Evolutionary conservation across 2,113 vertebrate species (phyloP), one percentile per base, ranked within the genome.

Genomic region (Anolis carolinensis): DNA sequence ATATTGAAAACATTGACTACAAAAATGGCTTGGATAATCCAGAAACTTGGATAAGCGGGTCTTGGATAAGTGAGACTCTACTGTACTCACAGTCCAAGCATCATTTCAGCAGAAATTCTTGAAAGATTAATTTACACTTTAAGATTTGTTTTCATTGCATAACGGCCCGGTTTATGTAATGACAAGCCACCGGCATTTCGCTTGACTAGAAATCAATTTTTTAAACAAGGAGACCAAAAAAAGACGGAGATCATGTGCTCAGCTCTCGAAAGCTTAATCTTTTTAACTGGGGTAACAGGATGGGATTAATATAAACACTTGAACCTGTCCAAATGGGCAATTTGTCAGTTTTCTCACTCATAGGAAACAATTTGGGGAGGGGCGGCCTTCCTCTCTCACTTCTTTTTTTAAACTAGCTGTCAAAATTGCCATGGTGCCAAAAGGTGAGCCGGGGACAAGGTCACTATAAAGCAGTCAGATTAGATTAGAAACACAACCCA

Each of bases 371-470:
- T 86, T 48, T 27, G 39, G 88, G 80, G 84, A 6, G 10, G 27
- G 59, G 11, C 27, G 68, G 25, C 82, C 10, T 9, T 20, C 18
- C 68, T 16, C 3, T 25, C 44, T 71, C 65, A 23, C 39, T 77
- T 86, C 65, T 81, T 80, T 87, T 87, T 82, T 79, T 50, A 79
- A 73, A 65, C 93, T 94, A 91, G 92, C 93, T 93, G 83, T 94
- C 91, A 89, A 85, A 92, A 91, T 79, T 92, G 82, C 72, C 89
- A 85, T 89, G 3, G 52, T 89, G 82, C 78, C 89, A 89, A 7
- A 44, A n/a, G 81, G 92, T 92, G 93, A 95, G 89, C 79, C 1
- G 79, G 93, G 94, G 93, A 93, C 93, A 95, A 93, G 92, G 90
- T 93, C 91, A 86, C 81, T 90, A 89, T 86, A 44, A 82, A 0